Conservation (phyloP, 1,140 invertebrate species). For the Drosophila pectinifera region DNA sequence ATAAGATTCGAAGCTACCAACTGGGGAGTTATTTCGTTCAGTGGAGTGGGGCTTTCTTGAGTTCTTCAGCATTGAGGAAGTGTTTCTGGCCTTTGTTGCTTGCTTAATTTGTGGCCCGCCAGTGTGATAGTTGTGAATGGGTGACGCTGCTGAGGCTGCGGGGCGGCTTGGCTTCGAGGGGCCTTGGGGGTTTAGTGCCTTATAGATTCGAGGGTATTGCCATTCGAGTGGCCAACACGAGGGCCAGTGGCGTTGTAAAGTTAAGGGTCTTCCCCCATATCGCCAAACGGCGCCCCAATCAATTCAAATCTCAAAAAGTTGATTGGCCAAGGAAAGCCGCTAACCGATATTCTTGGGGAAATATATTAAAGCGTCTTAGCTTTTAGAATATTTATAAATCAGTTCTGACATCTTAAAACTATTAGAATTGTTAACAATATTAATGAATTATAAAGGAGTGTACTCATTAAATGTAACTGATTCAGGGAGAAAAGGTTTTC, state of each 20-base stretch:
- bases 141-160: constrained; percentile 40
- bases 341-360: too few species aligned
- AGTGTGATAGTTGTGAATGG: constrained; percentile 40
- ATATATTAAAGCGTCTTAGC: too few species aligned
- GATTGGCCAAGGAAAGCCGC: background rate
- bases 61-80: constrained; percentile 34
- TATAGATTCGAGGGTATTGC: constrained; percentile 41
- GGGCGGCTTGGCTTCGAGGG: constrained; percentile 39
- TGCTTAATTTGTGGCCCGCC: constrained; percentile 60
- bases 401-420: too few species aligned
- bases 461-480: too few species aligned
- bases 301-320: constrained; percentile 6
- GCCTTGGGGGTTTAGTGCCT: constrained; percentile 38
- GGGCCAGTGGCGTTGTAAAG: constrained; percentile 21
- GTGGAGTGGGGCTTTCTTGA: constrained; percentile 9
- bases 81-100: constrained; percentile 46
- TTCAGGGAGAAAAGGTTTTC: too few species aligned
- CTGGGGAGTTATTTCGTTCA: constrained; percentile 41
- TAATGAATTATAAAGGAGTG: too few species aligned
- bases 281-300: constrained; percentile 18
- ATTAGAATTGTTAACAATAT: too few species aligned
- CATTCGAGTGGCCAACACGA: constrained; percentile 39
- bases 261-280: constrained; percentile 19
- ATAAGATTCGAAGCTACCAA: constrained; percentile 70
- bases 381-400: too few species aligned